Evolutionary conservation across 2,888 invertebrate genomes (phyloP).

Genomic region (Arge pagana): DNA sequence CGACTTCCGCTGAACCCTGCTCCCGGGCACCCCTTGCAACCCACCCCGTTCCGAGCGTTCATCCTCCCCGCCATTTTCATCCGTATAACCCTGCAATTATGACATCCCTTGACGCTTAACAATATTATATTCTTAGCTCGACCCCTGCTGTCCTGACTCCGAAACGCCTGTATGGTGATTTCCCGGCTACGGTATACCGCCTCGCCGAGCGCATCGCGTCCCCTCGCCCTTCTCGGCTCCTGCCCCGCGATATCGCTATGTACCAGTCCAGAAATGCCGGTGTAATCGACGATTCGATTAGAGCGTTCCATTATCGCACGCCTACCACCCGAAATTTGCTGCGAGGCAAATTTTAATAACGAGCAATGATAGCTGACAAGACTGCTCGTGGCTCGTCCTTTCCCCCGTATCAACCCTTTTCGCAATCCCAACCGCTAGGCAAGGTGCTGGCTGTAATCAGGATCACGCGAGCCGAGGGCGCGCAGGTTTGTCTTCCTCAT

Average conservation of each 20-base stretch:
- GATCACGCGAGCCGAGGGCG: no score
- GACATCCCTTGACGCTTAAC: slow-evolving; percentile 21
- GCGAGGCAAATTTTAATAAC: slow-evolving; percentile 17
- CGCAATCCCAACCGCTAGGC: no score
- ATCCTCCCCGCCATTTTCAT: background rate
- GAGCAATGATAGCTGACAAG: slow-evolving; percentile 1
- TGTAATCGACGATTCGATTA: slow-evolving; percentile 26
- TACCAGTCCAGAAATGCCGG: slow-evolving; percentile 9
- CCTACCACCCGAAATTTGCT: slow-evolving; percentile 7
- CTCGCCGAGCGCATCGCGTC: background rate
- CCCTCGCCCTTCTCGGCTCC: background rate
- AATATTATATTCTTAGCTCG: slow-evolving; percentile 16
- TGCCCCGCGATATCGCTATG: no score
- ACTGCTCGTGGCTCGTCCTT: no score
- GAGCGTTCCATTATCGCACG: slow-evolving; percentile 19
- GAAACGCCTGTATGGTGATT: slow-evolving; percentile 9
- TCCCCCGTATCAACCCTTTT: background rate
- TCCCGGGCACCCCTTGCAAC: no score
- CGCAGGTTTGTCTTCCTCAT: no score
- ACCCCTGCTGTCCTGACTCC: slow-evolving; percentile 17
- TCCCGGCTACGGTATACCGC: slow-evolving; percentile 1
- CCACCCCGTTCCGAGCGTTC: no score
- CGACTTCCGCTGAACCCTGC: no score
- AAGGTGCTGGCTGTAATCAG: no score
- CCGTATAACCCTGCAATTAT: slow-evolving; percentile 22